Conservation (phyloP, 2,113 vertebrate genomes). For the Oncorhynchus gorbuscha region DNA sequence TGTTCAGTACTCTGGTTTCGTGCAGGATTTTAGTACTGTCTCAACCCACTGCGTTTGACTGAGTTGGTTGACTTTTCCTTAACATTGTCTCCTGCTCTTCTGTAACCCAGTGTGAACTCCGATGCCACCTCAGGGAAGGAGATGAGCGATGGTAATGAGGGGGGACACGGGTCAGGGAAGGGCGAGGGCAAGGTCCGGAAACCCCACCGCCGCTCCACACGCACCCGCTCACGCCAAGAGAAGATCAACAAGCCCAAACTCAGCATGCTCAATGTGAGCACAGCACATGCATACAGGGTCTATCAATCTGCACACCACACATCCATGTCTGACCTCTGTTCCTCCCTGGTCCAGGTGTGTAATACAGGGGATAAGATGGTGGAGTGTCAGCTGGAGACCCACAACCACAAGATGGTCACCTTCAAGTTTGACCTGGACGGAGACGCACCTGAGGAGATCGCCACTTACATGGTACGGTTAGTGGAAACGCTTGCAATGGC, state of each 20-base stretch:
- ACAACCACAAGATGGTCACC: conserved; percentile 99
- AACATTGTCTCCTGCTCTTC: background rate
- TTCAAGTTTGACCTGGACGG: conserved; percentile 98
- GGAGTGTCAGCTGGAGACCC: conserved; percentile 96
- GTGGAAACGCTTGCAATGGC: background rate
- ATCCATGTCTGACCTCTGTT: background rate
- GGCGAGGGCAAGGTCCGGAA: conserved; percentile 86
- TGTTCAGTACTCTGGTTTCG: too few relatives aligned
- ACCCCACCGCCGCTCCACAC: conserved; percentile 88
- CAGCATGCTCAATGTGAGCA: conserved; percentile 86
- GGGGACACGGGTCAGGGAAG: conserved; percentile 76
- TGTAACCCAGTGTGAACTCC: conserved; percentile 75
- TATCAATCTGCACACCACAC: background rate
- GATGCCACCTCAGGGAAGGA: conserved; percentile 90
- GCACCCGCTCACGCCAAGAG: conserved; percentile 90
- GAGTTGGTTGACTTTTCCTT: too few relatives aligned
- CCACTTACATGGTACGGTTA: conserved; percentile 91
- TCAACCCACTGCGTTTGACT: too few relatives aligned
- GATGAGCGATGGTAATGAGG: conserved; percentile 91
- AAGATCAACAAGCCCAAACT: conserved; percentile 87
- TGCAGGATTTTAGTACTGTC: too few relatives aligned
- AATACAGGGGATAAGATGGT: conserved; percentile 99
- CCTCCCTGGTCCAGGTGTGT: conserved; percentile 77
- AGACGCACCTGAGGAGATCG: conserved; percentile 94
- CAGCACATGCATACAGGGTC: background rate